Base-by-base conservation (phyloP, 2,888 invertebrate species). In the Nysson spinosus region DNA sequence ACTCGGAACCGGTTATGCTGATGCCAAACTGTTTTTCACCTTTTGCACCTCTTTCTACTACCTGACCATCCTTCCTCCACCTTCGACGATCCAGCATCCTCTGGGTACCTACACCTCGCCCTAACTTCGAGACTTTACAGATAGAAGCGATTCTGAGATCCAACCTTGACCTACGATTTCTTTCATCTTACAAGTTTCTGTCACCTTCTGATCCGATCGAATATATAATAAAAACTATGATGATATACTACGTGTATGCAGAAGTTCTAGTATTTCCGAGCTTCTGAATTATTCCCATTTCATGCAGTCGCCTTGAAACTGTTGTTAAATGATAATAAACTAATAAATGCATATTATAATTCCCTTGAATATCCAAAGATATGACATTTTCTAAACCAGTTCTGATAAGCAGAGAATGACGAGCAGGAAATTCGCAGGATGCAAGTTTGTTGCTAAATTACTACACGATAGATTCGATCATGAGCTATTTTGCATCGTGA, bases 1-100 rank as follows among this genome's bases (percentile, higher is more conserved):
- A 73, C 65, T 68, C 44, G 68, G 71, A 83, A 83, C 83, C 81
- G 83, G 83, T 83, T 83, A 83, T 83, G 82, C 76, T 79, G 80
- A 83, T 83, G 78, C 71, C 76, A 77, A 81, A 82, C 73, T 75
- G 81, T 82, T 83, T 83, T 83, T 82, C 81, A 79, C 79, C 81
- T 81, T 83, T 81, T 80, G 77, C 80, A 73, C 72, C 75, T 76
- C 73, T 73, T 71, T 71, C 65, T 55, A 50, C 54, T 37, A 17
- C 40, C 39, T 49, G 32, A 35, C 9, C 40, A 20, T 60, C 63
- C 56, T 46, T 58, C 50, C 66, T 50, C 56, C 30, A 28, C 49
- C 20, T 35, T 40, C 12, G 43, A 14, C 55, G 64, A 55, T 55
- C 39, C 9, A 51, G 44, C 40, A 40, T 46, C 24, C 26, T 64